Percentiles rank a stretch among this genome's conserved stretches.
Evolutionary conservation across 2,113 vertebrate species (phyloP).

Genomic region (rabbit (Oryctolagus cuniculus)): mOryCun1.1 NC_091434.1:146701001-146701500

Average conservation of each 20-base stretch:
- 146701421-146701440: background rate
- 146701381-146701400: background rate
- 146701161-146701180: background rate
- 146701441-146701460: background rate
- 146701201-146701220: background rate
- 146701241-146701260: background rate
- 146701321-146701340: slow-evolving; percentile 3
- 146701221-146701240: slow-evolving; percentile 35
- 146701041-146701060: too few species aligned
- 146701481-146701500: background rate
- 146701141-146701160: background rate
- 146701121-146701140: background rate
- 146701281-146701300: background rate
- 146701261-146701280: background rate
- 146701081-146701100: background rate
- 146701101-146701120: background rate
- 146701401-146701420: background rate
- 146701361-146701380: background rate
- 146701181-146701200: slow-evolving; percentile 3
- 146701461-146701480: background rate
- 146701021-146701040: background rate
- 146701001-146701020: background rate
- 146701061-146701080: too few species aligned
- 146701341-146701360: slow-evolving; percentile 28
- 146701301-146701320: background rate